Conservation (phyloP, 2,797 vertebrate genomes). For the Melanotaenia boesemani region DNA sequence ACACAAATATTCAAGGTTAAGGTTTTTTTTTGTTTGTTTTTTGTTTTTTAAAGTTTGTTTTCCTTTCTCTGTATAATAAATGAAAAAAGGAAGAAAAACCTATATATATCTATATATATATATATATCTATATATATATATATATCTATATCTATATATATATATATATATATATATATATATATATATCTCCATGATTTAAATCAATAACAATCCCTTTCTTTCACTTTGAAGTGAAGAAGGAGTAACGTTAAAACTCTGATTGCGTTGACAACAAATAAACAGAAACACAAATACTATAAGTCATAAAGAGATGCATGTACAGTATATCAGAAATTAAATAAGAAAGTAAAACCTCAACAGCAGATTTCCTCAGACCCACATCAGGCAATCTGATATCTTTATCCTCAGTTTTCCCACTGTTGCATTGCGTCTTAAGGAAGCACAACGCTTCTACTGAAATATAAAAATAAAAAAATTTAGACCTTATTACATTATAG, state of each 20-base stretch:
- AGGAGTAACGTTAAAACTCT: not conserved
- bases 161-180: too few relatives aligned
- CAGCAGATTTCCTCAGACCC: too few relatives aligned
- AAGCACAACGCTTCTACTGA: too few relatives aligned
- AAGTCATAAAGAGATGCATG: not conserved
- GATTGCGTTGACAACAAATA: not conserved
- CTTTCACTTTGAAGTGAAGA: not conserved
- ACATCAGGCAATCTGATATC: not conserved
- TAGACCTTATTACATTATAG: too few relatives aligned
- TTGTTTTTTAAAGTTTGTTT: not conserved
- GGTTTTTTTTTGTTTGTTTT: not conserved
- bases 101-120: too few relatives aligned
- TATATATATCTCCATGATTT: not conserved
- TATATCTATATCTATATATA: too few relatives aligned
- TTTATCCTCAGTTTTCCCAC: not conserved
- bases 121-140: not conserved
- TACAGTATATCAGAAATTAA: not conserved
- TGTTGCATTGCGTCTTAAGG: too few relatives aligned
- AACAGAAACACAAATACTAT: not conserved
- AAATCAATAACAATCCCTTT: not conserved
- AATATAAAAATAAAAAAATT: too few relatives aligned
- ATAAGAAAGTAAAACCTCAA: too few relatives aligned
- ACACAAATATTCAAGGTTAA: not conserved
- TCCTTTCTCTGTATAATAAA: not conserved
- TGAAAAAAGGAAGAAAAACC: not conserved